phyloP scores from a whole-genome alignment of 2,113 vertebrate genomes.

The Psophia crepitans region DNA sequence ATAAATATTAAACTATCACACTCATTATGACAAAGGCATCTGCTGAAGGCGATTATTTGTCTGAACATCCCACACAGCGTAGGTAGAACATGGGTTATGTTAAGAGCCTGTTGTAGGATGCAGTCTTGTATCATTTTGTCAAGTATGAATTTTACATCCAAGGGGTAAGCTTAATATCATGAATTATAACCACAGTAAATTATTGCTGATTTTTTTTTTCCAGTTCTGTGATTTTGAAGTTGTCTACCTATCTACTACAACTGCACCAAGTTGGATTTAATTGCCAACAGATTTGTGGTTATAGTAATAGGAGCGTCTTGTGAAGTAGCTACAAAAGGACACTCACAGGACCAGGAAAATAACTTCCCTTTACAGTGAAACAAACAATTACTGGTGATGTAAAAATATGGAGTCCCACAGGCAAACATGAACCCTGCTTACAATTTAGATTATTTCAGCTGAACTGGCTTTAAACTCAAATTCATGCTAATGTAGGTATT shows the following conservation, averaged over 20 bases:
- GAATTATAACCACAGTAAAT: background rate
- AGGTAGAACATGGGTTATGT: slow-evolving; percentile 61
- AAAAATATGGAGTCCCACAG: background rate
- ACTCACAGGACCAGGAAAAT: background rate
- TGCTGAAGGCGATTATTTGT: slow-evolving; percentile 64
- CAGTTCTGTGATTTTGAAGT: background rate
- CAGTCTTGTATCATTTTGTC: slow-evolving; percentile 29
- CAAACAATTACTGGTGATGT: slow-evolving; percentile 19
- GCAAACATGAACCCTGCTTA: background rate
- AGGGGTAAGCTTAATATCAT: background rate
- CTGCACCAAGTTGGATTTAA: slow-evolving; percentile 19
- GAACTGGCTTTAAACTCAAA: slow-evolving; percentile 21
- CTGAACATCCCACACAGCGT: slow-evolving; percentile 55
- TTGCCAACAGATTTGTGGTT: slow-evolving; percentile 28
- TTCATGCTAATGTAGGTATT: background rate
- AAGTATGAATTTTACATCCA: slow-evolving; percentile 28
- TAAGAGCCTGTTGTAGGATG: slow-evolving; percentile 54
- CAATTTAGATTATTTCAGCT: slow-evolving; percentile 12
- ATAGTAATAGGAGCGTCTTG: slow-evolving; percentile 14
- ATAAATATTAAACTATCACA: slow-evolving; percentile 60
- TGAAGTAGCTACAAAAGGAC: slow-evolving; percentile 31
- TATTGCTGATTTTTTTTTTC: background rate
- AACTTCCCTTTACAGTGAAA: slow-evolving; percentile 17
- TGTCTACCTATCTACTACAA: slow-evolving; percentile 10
- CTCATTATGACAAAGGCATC: slow-evolving; percentile 66